Evolutionary conservation across 92 coral and sea anemone species (phyloP).

Genomic region (Pocillopora grandis): DNA sequence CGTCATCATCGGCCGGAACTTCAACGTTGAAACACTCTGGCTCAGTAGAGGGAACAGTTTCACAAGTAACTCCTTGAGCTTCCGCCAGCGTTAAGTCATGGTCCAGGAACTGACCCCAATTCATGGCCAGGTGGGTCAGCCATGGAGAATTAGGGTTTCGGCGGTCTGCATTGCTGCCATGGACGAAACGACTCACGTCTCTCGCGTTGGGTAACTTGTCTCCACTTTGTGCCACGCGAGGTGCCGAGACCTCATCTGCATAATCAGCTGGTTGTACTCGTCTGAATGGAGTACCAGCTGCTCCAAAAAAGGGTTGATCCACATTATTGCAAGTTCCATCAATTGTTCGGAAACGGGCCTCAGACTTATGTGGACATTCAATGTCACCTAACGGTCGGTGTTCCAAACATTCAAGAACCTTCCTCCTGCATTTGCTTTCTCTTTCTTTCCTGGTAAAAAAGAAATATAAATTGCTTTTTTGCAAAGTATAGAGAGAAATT

Average conservation of each 20-base stretch:
- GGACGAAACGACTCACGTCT: not conserved
- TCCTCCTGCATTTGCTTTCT: too few species aligned
- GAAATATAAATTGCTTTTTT: too few species aligned
- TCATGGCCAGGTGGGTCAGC: conserved; percentile 42
- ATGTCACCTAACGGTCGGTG: too few species aligned
- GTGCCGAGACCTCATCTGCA: conserved; percentile 42
- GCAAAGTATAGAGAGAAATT: too few species aligned
- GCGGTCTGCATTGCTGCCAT: conserved; percentile 14
- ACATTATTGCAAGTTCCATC: conserved; percentile 56
- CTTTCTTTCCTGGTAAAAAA: too few species aligned
- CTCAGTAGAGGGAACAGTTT: not conserved
- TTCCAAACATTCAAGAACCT: too few species aligned
- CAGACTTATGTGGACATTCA: too few species aligned
- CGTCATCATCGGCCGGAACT: not conserved
- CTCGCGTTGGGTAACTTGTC: conserved; percentile 45
- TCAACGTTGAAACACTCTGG: not conserved
- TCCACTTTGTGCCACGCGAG: conserved; percentile 25
- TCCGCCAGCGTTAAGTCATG: conserved; percentile 34
- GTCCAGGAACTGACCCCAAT: conserved; percentile 54
- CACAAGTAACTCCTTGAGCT: too few species aligned
- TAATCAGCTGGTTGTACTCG: conserved; percentile 57
- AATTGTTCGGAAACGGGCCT: not conserved
- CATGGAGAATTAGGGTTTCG: not conserved
- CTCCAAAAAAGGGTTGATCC: conserved; percentile 17
- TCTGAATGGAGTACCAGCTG: conserved; percentile 36